Conservation (phyloP, 1,140 invertebrate species). For the Teleopsis dalmanni region DNA sequence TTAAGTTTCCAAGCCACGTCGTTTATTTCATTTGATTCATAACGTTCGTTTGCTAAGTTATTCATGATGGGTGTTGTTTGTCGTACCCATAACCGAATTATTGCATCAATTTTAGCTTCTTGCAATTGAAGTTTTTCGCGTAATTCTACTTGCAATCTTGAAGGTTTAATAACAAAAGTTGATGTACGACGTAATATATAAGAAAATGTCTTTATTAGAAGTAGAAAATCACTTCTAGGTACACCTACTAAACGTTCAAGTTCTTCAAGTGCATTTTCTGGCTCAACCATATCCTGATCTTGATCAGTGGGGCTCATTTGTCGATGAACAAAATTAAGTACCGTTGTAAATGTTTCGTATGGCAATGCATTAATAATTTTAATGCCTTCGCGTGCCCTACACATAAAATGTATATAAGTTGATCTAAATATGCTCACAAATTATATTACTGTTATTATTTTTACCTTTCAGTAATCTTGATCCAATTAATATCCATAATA, state of each 20-base stretch:
- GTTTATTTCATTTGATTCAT: slow-evolving; percentile 40
- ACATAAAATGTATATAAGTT: not conserved
- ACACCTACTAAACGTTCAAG: slow-evolving; percentile 39
- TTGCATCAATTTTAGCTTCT: slow-evolving; percentile 43
- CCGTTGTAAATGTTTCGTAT: slow-evolving; percentile 39
- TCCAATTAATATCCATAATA: slow-evolving; percentile 39
- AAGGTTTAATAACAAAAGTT: slow-evolving; percentile 42
- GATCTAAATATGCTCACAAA: not conserved
- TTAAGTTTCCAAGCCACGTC: slow-evolving; percentile 42
- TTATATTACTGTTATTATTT: not conserved
- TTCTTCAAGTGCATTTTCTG: slow-evolving; percentile 33
- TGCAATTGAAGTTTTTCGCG: slow-evolving; percentile 38
- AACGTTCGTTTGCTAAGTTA: slow-evolving; percentile 34
- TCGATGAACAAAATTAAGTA: slow-evolving; percentile 39
- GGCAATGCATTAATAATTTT: slow-evolving; percentile 42
- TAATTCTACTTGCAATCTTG: slow-evolving; percentile 32
- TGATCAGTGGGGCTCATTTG: slow-evolving; percentile 31
- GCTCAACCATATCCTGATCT: not conserved
- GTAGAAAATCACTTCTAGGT: slow-evolving; percentile 31
- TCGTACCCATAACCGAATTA: slow-evolving; percentile 36
- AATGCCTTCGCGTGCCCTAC: slow-evolving; percentile 40
- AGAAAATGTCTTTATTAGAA: slow-evolving; percentile 42
- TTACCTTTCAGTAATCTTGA: slow-evolving; percentile 42
- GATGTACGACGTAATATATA: slow-evolving; percentile 41
- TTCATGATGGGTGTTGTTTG: slow-evolving; percentile 39